Evolutionary conservation across 2,797 vertebrate species (phyloP).

Genomic region (Pseudomugil tenellus): DNA sequence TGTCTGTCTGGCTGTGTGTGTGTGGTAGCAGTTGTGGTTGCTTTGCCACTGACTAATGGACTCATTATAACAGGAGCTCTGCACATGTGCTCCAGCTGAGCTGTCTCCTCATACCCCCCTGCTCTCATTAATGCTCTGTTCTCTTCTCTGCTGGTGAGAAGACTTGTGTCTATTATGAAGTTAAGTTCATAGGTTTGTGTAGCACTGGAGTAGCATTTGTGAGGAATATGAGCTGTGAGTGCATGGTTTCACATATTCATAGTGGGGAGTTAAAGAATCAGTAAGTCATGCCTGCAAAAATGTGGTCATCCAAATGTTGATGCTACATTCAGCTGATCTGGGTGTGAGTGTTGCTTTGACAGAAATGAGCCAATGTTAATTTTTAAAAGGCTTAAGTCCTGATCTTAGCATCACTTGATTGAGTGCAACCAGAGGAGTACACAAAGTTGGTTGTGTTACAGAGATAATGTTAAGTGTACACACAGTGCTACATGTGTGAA

Average conservation of each 20-base stretch:
- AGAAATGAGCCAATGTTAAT: conserved; percentile 43
- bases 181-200: conserved; percentile 6
- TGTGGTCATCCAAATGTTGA: neutral
- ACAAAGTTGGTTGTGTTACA: conserved; percentile 19
- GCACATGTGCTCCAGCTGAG: conserved; percentile 71
- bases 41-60: conserved; percentile 60
- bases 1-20: conserved; percentile 10
- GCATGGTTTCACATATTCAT: neutral
- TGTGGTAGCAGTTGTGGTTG: conserved; percentile 52
- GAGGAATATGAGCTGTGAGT: neutral
- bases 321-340: conserved; percentile 4
- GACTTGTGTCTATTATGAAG: conserved; percentile 12
- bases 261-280: neutral
- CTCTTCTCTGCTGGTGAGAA: conserved; percentile 1
- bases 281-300: neutral
- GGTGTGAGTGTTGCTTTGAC: neutral
- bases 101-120: conserved; percentile 49
- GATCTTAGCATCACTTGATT: conserved; percentile 43
- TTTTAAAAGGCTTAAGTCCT: conserved; percentile 55
- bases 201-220: neutral
- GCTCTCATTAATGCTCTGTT: conserved; percentile 45
- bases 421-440: conserved; percentile 27
- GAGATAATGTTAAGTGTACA: conserved; percentile 35
- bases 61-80: conserved; percentile 66
- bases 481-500: conserved; percentile 44